These are phyloP conservation scores for Trochalopteron elliotii DNA, from an alignment of 2,113 vertebrate genomes.

Conservation along the genomic window DNA sequence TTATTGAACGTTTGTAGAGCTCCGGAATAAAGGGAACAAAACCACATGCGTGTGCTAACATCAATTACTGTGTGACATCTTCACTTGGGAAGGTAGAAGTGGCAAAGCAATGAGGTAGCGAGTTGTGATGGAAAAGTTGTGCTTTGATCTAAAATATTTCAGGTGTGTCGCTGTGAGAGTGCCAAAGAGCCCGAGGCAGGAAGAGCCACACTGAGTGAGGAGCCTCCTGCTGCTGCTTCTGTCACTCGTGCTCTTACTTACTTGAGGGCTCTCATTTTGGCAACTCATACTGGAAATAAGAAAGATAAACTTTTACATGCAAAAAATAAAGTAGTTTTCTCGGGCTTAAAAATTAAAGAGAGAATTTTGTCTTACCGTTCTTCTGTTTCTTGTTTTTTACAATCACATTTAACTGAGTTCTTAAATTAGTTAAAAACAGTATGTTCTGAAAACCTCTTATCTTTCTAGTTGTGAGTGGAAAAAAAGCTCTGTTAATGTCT, in stretches of 20 bases:
- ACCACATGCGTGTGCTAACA: accelerated
- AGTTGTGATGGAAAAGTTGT: neutral
- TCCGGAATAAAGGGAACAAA: neutral
- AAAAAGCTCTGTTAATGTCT: neutral
- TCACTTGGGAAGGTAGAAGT: neutral
- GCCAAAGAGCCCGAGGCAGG: neutral
- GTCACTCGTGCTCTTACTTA: accelerated
- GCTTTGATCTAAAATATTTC: neutral
- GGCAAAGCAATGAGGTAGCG: neutral
- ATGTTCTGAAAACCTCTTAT: neutral
- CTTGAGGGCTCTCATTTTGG: neutral
- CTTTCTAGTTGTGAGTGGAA: neutral
- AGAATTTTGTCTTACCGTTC: neutral
- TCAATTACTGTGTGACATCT: neutral
- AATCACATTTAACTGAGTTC: neutral
- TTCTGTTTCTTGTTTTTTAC: neutral
- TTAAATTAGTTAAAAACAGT: neutral
- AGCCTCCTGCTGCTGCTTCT: neutral
- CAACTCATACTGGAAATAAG: neutral
- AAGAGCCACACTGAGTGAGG: neutral
- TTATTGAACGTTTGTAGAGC: neutral
- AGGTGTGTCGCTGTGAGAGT: neutral
- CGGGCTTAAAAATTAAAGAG: neutral
- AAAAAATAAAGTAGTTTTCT: neutral
- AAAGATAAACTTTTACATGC: neutral